These are phyloP conservation scores for Conchocele bisecta DNA, from an alignment of 2,888 invertebrate species.

Conservation along the genomic window DNA sequence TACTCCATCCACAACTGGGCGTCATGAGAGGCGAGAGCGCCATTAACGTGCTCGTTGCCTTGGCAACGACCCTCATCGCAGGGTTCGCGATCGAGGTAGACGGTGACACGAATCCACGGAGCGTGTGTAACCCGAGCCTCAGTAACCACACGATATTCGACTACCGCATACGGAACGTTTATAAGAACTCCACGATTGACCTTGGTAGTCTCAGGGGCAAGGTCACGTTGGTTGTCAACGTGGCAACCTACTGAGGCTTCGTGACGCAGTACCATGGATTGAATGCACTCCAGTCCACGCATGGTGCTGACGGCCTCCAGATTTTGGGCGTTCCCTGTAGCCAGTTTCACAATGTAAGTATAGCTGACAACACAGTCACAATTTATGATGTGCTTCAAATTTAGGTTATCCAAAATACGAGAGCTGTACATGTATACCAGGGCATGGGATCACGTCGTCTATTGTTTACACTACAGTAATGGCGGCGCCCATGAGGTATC, in stretches of 20 bases:
- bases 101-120: slow-evolving; percentile 35
- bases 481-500: too few relatives aligned
- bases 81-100: slow-evolving; percentile 25
- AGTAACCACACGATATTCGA: slow-evolving; percentile 54
- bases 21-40: slow-evolving; percentile 3
- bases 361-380: neutral
- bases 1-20: too few relatives aligned
- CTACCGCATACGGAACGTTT: slow-evolving; percentile 53
- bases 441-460: too few relatives aligned
- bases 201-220: slow-evolving; percentile 59
- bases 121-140: slow-evolving; percentile 27
- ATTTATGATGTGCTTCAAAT: too few relatives aligned
- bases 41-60: slow-evolving; percentile 19
- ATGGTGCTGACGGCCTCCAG: slow-evolving; percentile 76
- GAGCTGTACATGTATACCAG: too few relatives aligned
- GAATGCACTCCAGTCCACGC: slow-evolving; percentile 83
- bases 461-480: too few relatives aligned
- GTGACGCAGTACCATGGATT: slow-evolving; percentile 83
- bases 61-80: slow-evolving; percentile 15
- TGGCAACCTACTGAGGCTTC: slow-evolving; percentile 84
- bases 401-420: too few relatives aligned
- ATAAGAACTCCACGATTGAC: slow-evolving; percentile 50
- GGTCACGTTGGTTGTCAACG: slow-evolving; percentile 83
- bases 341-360: slow-evolving; percentile 82
- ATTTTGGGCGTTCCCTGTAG: slow-evolving; percentile 84